Evolutionary conservation across 1,140 invertebrate species (phyloP).

Genomic region (Acromyrmex heyeri): DNA sequence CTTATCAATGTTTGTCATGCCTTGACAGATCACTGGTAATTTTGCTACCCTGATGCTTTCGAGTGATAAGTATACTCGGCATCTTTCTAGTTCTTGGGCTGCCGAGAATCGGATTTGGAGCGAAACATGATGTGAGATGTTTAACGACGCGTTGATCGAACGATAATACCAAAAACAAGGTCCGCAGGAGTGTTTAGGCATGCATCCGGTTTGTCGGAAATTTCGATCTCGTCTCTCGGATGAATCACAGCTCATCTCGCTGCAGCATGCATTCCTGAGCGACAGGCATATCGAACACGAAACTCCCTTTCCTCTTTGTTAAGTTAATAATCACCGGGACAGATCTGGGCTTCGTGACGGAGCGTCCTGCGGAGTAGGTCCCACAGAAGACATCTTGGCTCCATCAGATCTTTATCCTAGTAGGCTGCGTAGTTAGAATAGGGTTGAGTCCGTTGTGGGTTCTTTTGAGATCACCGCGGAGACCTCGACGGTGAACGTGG

Average conservation of each 20-base stretch:
- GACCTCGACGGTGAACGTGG: neutral
- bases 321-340: slow-evolving; percentile 55
- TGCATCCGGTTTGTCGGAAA: slow-evolving; percentile 39
- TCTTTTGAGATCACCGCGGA: neutral
- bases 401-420: slow-evolving; percentile 56
- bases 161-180: neutral
- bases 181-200: slow-evolving; percentile 15
- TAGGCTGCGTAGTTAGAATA: neutral
- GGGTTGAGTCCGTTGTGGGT: neutral
- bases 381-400: neutral
- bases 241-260: slow-evolving; percentile 22
- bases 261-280: slow-evolving; percentile 42
- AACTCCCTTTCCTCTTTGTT: slow-evolving; percentile 58
- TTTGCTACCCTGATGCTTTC: neutral
- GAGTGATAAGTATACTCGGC: neutral
- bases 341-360: slow-evolving; percentile 53
- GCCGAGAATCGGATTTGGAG: slow-evolving; percentile 1
- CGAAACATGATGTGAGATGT: slow-evolving; percentile 4
- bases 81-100: neutral
- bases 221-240: slow-evolving; percentile 61
- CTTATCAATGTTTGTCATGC: neutral
- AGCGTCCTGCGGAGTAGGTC: slow-evolving; percentile 51
- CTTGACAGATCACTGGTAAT: neutral
- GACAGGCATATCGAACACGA: slow-evolving; percentile 41
- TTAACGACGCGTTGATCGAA: slow-evolving; percentile 29